Conservation (phyloP, 2,888 invertebrate genomes). For the Ametastegia equiseti region DNA sequence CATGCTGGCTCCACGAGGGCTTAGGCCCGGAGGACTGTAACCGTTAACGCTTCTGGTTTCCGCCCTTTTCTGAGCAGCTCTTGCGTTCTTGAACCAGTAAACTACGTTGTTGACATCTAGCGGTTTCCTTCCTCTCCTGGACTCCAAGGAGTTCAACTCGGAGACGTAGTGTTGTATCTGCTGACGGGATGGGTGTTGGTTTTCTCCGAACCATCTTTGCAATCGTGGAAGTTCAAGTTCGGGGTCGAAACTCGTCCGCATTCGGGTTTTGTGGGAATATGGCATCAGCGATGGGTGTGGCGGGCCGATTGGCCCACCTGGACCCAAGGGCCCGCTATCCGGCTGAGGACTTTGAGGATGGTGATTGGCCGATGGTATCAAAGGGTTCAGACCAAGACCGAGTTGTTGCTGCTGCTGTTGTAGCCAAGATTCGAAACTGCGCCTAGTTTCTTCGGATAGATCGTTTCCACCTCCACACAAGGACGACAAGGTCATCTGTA, state of each 20-base stretch:
- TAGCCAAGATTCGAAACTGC: conserved; percentile 93
- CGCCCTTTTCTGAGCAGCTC: conserved; percentile 96
- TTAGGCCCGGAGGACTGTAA: conserved; percentile 73
- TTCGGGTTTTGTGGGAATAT: conserved; percentile 88
- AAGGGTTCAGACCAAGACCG: conserved; percentile 68
- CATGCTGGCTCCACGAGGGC: conserved; percentile 74
- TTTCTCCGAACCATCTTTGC: conserved; percentile 97
- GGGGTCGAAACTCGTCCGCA: conserved; percentile 98
- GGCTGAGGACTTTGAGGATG: conserved; percentile 70
- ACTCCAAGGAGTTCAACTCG: conserved; percentile 94
- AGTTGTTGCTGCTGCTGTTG: conserved; percentile 74
- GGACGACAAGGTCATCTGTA: conserved; percentile 88
- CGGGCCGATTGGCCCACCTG: conserved; percentile 77
- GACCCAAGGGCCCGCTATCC: conserved; percentile 77
- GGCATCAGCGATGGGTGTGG: conserved; percentile 84
- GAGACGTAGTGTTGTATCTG: conserved; percentile 98
- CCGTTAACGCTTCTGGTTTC: conserved; percentile 79
- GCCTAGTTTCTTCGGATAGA: conserved; percentile 88
- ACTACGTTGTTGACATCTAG: conserved; percentile 97
- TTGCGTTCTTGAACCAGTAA: conserved; percentile 98
- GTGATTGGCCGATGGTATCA: conserved; percentile 68
- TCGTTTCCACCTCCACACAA: conserved; percentile 90
- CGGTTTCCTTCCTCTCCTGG: conserved; percentile 94
- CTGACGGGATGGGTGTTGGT: conserved; percentile 97
- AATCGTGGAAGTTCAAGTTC: conserved; percentile 97